Evolutionary conservation across 1,140 invertebrate species (phyloP), one percentile per base, ranked within the genome.

Genomic region (Berghia stephanieae): DNA sequence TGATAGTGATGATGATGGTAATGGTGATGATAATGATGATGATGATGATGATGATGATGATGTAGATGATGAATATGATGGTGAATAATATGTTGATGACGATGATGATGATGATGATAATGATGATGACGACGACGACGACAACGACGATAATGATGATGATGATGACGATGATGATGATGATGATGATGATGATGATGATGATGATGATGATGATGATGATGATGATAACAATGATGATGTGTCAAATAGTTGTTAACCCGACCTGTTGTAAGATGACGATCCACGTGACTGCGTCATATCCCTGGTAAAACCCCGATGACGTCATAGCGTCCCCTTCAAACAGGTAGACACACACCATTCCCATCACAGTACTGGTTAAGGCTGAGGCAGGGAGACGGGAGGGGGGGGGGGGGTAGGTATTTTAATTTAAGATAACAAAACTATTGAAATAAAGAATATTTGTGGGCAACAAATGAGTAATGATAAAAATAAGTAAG

Each of bases 261-360:
- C 40, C 71, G 44, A 83, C 82, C 81, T 82, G 82, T 21, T 91
- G 82, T 66, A 87, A 72, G 24, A 92, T 86, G 24, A 91, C 87
- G 43, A 89, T 80, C 88, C 88, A 91, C 3, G 91, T 91, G 40
- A 90, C 70, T 16, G 67, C 76, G 77, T 89, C 86, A 79, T 92
- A 92, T 27, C 91, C 91, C 76, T 88, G 88, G 79, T 93, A 92
- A 81, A 93, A 92, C 27, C 92, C 92, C 36, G 88, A 73, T 66
- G 88, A 79, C 2, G 60, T 66, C n/a, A 93, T 86, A n/a, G 81
- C 80, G 8, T 87, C 78, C 44, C 83, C 87, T 82, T 93, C 93
- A 80, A 90, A 90, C 10, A 90, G 60, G 73, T 88, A 83, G 78
- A 92, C 88, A 70, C 89, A 90, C 18, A 89, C 71, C 16, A 89